Conservation (phyloP, 2,113 vertebrate species). For the Holacanthus passer region DNA sequence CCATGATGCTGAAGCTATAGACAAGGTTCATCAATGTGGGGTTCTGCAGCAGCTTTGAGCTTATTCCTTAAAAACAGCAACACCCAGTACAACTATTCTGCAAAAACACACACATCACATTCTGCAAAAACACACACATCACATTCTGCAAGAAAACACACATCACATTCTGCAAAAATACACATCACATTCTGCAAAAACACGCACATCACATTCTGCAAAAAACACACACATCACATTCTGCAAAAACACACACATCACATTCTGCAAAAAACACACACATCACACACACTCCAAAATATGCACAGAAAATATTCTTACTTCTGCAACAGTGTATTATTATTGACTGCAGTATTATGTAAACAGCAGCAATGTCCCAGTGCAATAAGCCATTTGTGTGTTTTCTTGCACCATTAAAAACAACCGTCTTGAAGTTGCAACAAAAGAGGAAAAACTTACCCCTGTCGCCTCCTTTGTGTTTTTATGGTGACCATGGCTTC, state of each 20-base stretch:
- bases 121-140: no score
- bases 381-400: no score
- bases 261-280: no score
- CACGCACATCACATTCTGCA: no score
- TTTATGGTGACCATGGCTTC: conserved; percentile 71
- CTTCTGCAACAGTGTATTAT: background rate
- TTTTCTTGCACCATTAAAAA: background rate
- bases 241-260: background rate
- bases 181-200: no score
- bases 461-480: conserved; percentile 52
- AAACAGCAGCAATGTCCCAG: background rate
- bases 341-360: fast-evolving
- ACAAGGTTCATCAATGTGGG: background rate
- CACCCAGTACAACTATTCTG: background rate
- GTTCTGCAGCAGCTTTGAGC: no score
- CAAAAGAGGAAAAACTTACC: conserved; percentile 56
- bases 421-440: background rate
- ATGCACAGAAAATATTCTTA: background rate
- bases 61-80: background rate
- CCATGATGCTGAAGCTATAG: background rate
- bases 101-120: background rate
- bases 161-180: no score
- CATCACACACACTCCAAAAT: background rate
- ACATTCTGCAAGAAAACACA: no score
- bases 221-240: no score